A percentile compares a stretch with the other conserved stretches of the same genome.
Conservation (phyloP, 2,888 invertebrate species). For the Chalcosyrphus nemorum region DNA sequence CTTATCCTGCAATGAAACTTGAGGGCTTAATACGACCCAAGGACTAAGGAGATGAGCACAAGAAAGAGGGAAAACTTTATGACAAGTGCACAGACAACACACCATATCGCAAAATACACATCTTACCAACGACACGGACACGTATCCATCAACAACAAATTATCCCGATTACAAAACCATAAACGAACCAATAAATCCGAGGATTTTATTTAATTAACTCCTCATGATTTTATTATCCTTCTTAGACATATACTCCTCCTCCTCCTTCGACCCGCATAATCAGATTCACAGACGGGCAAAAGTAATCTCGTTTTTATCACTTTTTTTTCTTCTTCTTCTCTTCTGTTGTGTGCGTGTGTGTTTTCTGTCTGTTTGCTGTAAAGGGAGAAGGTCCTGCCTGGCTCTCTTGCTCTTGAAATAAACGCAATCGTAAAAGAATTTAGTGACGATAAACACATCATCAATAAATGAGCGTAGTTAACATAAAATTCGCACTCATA, state of each 20-base stretch:
- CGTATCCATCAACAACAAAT: slow-evolving; percentile 73
- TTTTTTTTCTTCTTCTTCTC: slow-evolving; percentile 18
- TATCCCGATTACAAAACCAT: slow-evolving; percentile 73
- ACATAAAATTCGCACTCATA: slow-evolving; percentile 73
- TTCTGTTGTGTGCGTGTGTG: neutral
- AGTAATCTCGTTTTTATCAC: slow-evolving; percentile 70
- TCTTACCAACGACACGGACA: slow-evolving; percentile 52
- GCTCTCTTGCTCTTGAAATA: slow-evolving; percentile 31
- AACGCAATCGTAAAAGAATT: slow-evolving; percentile 80
- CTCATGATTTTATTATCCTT: slow-evolving; percentile 72
- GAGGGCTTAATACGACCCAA: neutral
- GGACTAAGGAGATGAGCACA: neutral
- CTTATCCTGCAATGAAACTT: neutral
- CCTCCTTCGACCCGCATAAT: slow-evolving; percentile 37
- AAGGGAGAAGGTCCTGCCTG: neutral
- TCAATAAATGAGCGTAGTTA: slow-evolving; percentile 76
- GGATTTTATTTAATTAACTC: slow-evolving; percentile 73
- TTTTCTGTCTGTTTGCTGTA: slow-evolving; percentile 15
- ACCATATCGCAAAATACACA: slow-evolving; percentile 8
- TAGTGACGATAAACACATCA: slow-evolving; percentile 81
- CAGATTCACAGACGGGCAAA: slow-evolving; percentile 57
- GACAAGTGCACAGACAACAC: neutral
- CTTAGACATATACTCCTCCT: slow-evolving; percentile 58
- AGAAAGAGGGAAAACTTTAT: slow-evolving; percentile 7
- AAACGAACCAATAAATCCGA: slow-evolving; percentile 71